Conservation (phyloP, 2,797 vertebrate species). For the Glossophaga mutica region DNA sequence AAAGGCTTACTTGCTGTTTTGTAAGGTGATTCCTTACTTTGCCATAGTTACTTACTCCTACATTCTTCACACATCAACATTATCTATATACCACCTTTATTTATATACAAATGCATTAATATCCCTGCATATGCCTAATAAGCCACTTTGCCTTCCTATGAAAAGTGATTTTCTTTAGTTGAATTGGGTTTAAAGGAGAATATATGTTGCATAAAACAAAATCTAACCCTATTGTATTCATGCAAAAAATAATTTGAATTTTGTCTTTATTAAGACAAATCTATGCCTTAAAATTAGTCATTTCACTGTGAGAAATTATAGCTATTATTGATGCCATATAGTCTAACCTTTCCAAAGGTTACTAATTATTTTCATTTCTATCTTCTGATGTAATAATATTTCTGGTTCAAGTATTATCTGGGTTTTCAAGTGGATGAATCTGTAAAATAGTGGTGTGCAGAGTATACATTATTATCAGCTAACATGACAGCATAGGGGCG, state of each 20-base stretch:
- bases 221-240: not conserved
- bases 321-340: not conserved
- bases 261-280: not conserved
- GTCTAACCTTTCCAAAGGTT: not conserved
- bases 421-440: not conserved
- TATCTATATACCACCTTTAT: not conserved
- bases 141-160: not conserved
- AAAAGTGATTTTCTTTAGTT: not conserved
- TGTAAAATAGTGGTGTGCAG: conserved; percentile 6
- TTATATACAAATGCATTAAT: not conserved
- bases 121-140: not conserved
- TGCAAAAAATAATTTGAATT: not conserved
- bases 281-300: conserved; percentile 23
- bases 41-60: not conserved
- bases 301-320: conserved; percentile 20
- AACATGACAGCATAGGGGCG: not conserved
- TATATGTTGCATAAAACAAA: not conserved
- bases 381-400: conserved; percentile 28
- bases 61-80: not conserved
- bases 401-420: not conserved
- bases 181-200: not conserved
- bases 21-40: not conserved
- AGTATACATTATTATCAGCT: not conserved
- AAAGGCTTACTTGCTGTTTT: not conserved
- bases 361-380: conserved; percentile 47